Evolutionary conservation across 2,113 vertebrate genomes (phyloP).

Genomic region (Anguilla rostrata): DNA sequence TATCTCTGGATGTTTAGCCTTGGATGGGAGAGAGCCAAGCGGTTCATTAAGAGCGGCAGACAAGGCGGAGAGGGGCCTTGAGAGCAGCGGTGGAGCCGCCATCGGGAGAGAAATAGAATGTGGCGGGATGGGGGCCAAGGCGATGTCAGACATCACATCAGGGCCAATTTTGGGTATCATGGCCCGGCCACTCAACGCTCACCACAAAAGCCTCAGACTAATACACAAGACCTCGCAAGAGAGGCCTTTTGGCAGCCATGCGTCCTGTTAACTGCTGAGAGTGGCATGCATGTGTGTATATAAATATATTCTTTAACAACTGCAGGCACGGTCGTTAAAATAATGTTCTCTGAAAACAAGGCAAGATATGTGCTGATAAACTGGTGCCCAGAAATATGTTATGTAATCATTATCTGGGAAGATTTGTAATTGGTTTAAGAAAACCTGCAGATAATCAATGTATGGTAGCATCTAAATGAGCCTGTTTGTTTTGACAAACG

Average conservation of each 20-base stretch:
- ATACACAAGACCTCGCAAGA: background rate
- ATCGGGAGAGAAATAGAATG: background rate
- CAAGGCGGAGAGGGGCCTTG: background rate
- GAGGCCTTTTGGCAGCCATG: background rate
- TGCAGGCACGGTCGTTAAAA: background rate
- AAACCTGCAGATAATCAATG: background rate
- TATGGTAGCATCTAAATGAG: background rate
- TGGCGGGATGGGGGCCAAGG: slow-evolving; percentile 10
- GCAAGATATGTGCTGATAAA: background rate
- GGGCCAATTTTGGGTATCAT: background rate
- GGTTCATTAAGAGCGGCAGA: background rate
- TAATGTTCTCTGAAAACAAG: background rate
- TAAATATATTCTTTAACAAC: background rate
- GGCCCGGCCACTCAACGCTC: background rate
- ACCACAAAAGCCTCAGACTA: slow-evolving; percentile 15
- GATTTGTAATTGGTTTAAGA: background rate
- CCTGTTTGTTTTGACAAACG: background rate
- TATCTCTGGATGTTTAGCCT: background rate
- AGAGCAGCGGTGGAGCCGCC: background rate
- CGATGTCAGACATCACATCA: slow-evolving; percentile 12
- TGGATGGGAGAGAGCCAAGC: slow-evolving; percentile 2
- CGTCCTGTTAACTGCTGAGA: background rate
- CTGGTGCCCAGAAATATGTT: background rate
- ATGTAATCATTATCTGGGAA: slow-evolving; percentile 6
- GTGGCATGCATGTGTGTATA: background rate